phyloP scores from a whole-genome alignment of 2,888 invertebrate genomes.

The Clunio marinus region DNA sequence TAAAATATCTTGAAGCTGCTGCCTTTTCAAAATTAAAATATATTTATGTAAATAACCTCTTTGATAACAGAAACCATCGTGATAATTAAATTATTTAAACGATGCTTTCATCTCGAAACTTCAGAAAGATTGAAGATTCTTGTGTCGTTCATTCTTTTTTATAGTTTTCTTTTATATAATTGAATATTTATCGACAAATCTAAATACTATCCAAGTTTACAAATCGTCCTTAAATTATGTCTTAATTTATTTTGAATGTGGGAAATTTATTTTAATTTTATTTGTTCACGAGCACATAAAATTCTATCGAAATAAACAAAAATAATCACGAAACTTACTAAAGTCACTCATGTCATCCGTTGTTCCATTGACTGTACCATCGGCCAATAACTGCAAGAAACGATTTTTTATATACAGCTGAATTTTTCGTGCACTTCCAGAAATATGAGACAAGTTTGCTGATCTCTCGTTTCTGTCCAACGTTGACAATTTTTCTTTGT shows the following conservation, averaged over 20 bases:
- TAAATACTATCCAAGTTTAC: background rate
- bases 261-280: no score
- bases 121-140: background rate
- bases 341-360: slow-evolving; percentile 73
- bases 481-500: slow-evolving; percentile 6
- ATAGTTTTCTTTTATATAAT: background rate
- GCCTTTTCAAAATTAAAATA: no score
- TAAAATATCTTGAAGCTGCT: no score
- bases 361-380: slow-evolving; percentile 81
- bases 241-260: no score
- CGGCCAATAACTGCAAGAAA: slow-evolving; percentile 75
- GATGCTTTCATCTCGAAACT: no score
- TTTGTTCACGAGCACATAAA: no score
- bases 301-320: no score
- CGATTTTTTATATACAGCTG: slow-evolving; percentile 81
- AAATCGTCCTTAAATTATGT: background rate
- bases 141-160: background rate
- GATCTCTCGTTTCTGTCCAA: slow-evolving; percentile 60
- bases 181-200: no score
- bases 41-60: no score
- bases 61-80: no score
- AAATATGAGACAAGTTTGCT: slow-evolving; percentile 75
- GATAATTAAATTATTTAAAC: no score
- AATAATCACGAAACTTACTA: no score
- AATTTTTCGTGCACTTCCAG: slow-evolving; percentile 73